phyloP scores from a whole-genome alignment of 2,888 invertebrate genomes.

The Taphrorychus bicolor region DNA sequence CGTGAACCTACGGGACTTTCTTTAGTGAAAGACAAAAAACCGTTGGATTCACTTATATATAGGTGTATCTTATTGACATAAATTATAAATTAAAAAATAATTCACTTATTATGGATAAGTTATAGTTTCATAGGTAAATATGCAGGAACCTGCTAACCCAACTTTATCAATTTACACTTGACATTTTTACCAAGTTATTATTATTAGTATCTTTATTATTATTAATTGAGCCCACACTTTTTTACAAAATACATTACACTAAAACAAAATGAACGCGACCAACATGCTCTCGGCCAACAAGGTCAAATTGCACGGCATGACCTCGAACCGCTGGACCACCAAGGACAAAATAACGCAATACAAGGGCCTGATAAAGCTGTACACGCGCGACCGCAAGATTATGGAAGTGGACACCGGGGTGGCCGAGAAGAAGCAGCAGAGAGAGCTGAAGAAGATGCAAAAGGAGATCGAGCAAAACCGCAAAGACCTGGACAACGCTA shows the following conservation, averaged over 20 bases:
- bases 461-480: slow-evolving; percentile 66
- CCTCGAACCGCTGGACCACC: slow-evolving; percentile 70
- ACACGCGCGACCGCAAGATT: slow-evolving; percentile 69
- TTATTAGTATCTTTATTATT: too few relatives aligned
- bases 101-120: too few relatives aligned
- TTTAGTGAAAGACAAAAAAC: too few relatives aligned
- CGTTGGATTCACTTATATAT: too few relatives aligned
- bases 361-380: slow-evolving; percentile 69
- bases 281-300: slow-evolving; percentile 67
- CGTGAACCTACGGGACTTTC: too few relatives aligned
- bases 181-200: too few relatives aligned
- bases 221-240: too few relatives aligned
- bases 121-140: too few relatives aligned
- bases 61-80: too few relatives aligned
- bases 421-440: slow-evolving; percentile 63
- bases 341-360: slow-evolving; percentile 73
- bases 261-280: slow-evolving; percentile 45
- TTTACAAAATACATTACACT: not conserved
- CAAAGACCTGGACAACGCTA: slow-evolving; percentile 65
- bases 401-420: slow-evolving; percentile 65
- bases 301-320: slow-evolving; percentile 69
- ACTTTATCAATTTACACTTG: too few relatives aligned
- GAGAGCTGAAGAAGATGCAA: slow-evolving; percentile 65
- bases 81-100: too few relatives aligned
- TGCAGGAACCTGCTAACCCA: too few relatives aligned